These are phyloP conservation scores for Nettapus auritus DNA, from an alignment of 2,113 vertebrate species.

Conservation along the genomic window DNA sequence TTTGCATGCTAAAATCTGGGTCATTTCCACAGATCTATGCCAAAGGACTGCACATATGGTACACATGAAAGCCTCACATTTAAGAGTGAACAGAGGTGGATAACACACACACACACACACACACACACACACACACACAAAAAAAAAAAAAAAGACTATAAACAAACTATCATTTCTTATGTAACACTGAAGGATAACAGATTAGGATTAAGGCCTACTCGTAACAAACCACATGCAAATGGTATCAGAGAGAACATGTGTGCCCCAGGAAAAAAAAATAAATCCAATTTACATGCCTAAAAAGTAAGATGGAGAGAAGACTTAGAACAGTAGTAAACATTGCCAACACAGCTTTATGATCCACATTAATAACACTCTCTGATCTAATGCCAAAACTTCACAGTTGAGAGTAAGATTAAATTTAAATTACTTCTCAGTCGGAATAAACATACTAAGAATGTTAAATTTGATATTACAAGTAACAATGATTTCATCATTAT, in stretches of 20 bases:
- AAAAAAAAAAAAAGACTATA: background rate
- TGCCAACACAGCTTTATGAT: background rate
- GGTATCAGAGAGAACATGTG: background rate
- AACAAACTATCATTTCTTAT: constrained; percentile 7
- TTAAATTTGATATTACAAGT: background rate
- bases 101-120: too few relatives aligned
- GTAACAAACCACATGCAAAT: background rate
- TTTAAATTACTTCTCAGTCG: background rate
- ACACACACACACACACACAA: too few relatives aligned
- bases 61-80: background rate
- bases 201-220: background rate
- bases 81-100: background rate
- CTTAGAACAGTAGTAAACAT: background rate
- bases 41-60: background rate
- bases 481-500: background rate
- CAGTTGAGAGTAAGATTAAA: background rate
- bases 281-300: background rate
- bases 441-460: background rate
- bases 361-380: background rate
- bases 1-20: background rate
- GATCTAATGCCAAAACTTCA: constrained; percentile 7
- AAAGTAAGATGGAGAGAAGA: background rate
- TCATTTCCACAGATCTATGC: background rate
- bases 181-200: background rate
- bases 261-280: constrained; percentile 6